Percentiles rank a stretch among this genome's conserved stretches.
phyloP scores from a whole-genome alignment of 2,888 invertebrate genomes.

The Sinhomidia bicolor region DNA sequence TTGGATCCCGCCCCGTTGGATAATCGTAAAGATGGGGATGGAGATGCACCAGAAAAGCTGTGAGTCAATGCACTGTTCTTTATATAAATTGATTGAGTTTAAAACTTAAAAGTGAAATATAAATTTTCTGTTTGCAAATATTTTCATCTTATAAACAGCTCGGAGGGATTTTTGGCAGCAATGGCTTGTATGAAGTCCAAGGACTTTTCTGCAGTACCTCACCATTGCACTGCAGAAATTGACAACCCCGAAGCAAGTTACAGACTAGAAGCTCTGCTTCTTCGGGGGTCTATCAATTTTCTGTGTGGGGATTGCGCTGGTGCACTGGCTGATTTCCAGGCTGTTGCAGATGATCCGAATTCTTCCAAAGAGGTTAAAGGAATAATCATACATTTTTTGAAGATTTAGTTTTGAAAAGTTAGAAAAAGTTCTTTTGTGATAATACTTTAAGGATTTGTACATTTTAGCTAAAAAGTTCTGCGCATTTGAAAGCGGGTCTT shows the following conservation, averaged over 20 bases:
- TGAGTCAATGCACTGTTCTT: not conserved
- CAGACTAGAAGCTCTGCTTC: conserved; percentile 65
- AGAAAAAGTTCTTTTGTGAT: too few relatives aligned
- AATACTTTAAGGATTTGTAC: too few relatives aligned
- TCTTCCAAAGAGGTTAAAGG: conserved; percentile 54
- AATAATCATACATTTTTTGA: not conserved
- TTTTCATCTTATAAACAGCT: too few relatives aligned
- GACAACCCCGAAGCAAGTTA: conserved; percentile 58
- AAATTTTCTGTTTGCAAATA: too few relatives aligned
- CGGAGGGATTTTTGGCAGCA: conserved; percentile 75
- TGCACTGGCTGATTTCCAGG: conserved; percentile 55
- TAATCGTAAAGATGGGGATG: not conserved
- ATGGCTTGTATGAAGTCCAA: conserved; percentile 67
- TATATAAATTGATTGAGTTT: too few relatives aligned
- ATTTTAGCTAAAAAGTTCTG: conserved; percentile 71
- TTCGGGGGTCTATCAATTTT: conserved; percentile 76
- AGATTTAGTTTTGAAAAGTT: too few relatives aligned
- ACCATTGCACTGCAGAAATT: conserved; percentile 77
- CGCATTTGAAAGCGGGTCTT: conserved; percentile 65
- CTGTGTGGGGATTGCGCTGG: conserved; percentile 62
- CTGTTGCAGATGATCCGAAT: conserved; percentile 4
- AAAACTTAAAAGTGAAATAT: too few relatives aligned
- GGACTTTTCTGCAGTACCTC: conserved; percentile 72
- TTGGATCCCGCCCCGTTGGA: conserved; percentile 51
- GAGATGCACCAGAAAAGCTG: not conserved